Conservation (phyloP, 1,140 invertebrate genomes). For the Drosophila triauraria region DNA sequence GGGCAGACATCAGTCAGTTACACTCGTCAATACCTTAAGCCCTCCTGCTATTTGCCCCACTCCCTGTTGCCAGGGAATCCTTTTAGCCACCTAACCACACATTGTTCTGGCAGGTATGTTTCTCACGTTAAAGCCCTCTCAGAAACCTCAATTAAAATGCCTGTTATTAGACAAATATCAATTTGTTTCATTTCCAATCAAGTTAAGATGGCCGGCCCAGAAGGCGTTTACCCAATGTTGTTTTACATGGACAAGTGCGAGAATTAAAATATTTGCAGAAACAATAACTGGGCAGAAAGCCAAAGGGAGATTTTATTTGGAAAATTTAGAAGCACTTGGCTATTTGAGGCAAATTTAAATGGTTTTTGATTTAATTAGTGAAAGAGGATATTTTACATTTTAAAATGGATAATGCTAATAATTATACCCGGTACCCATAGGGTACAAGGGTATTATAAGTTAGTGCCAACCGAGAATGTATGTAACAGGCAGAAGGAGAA, state of each 20-base stretch:
- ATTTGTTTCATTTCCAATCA: conserved; percentile 59
- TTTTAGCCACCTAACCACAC: conserved; percentile 38
- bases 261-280: conserved; percentile 24
- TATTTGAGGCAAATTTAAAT: not conserved
- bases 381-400: not conserved
- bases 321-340: not conserved
- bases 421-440: too few relatives aligned
- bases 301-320: not conserved
- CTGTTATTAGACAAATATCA: conserved; percentile 70
- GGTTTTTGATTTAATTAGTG: not conserved
- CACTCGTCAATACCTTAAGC: conserved; percentile 40
- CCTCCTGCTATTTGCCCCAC: not conserved
- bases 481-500: too few relatives aligned
- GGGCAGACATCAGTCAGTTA: conserved; percentile 29
- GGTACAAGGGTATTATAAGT: too few relatives aligned
- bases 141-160: conserved; percentile 61
- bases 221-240: conserved; percentile 30
- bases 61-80: not conserved
- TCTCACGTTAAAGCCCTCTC: conserved; percentile 24
- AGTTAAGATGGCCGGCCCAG: conserved; percentile 25
- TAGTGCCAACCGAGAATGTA: too few relatives aligned
- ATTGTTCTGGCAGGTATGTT: conserved; percentile 49
- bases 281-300: not conserved
- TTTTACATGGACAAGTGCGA: conserved; percentile 1
- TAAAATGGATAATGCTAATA: not conserved